Base-by-base conservation (phyloP, 2,888 invertebrate species). In the Sphinx pinastri region DNA sequence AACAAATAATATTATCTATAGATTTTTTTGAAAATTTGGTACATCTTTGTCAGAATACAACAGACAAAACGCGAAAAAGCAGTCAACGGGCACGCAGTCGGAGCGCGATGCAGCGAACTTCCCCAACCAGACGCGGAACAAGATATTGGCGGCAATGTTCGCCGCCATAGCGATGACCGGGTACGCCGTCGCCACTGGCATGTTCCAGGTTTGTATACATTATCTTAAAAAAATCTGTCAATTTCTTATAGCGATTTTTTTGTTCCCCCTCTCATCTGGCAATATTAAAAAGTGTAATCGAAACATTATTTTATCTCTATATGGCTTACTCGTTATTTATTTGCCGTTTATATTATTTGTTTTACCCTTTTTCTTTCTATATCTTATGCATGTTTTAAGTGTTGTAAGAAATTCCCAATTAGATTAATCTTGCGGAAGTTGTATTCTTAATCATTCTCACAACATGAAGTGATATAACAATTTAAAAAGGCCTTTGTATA, bases 101-200 rank as follows among this genome's bases (percentile, higher is more conserved):
- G 94, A 94, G 0, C 94, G 95, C 75, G 95, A 95, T 45, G 95
- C 95, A 8, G 93, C 91, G 51, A 94, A 95, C 77, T 96, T 96
- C 83, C 96, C 96, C 0, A 94, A 96, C 80, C 95, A 96, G 80
- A 95, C 95, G 71, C 94, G 96, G 68, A 96, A 96, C 84, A 96
- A 97, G 83, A 86, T 97, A 68, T 79, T 97, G 2, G 96, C 97
- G 0, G 96, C 95, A 0, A 49, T 96, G 55, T 95, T 96, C 75
- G 97, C 97, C 0, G 87, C 95, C 0, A 78, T 95, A n/a, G 96
- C 96, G 12, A 97, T 97, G 97, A 91, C 95, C 0, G 95, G 95
- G 6, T 97, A 96, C 82, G 97, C 97, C 0, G 88, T 96, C 25
- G 95, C 95, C 73, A 95, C 95, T 71, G 96, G 97, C 74, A 94